Conservation (phyloP, 2,113 vertebrate genomes). For the Spea bombifrons region DNA sequence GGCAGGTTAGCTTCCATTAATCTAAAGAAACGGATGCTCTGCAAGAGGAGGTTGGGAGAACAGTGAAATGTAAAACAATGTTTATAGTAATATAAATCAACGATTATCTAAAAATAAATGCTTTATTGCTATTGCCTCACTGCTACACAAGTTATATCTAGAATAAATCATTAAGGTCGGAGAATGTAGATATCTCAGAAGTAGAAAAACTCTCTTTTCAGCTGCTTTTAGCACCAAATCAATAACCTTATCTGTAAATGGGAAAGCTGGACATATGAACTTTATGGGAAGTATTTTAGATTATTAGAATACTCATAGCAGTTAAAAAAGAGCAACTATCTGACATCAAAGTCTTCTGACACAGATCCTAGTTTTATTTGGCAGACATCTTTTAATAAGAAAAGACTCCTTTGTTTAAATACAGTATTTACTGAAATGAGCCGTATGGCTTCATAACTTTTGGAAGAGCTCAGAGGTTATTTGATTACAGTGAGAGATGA, state of each 20-base stretch:
- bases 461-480: constrained; percentile 22
- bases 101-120: no score
- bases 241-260: constrained; percentile 15
- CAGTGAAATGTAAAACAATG: no score
- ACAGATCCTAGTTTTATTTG: constrained; percentile 44
- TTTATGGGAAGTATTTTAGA: constrained; percentile 32
- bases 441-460: constrained; percentile 20
- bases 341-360: constrained; percentile 47
- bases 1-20: no score
- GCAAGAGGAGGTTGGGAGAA: no score
- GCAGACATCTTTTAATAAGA: constrained; percentile 42
- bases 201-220: no score
- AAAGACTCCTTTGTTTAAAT: constrained; percentile 49
- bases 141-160: no score
- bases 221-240: neutral
- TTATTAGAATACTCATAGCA: constrained; percentile 49
- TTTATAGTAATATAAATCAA: no score
- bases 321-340: constrained; percentile 51
- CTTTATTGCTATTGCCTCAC: no score
- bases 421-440: constrained; percentile 32
- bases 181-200: no score
- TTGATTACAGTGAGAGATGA: constrained; percentile 21
- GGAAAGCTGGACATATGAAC: constrained; percentile 5
- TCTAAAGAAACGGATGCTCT: no score
- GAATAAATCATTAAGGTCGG: no score